phyloP scores from a whole-genome alignment of 2,888 invertebrate species.

The Nebria brevicollis region DNA sequence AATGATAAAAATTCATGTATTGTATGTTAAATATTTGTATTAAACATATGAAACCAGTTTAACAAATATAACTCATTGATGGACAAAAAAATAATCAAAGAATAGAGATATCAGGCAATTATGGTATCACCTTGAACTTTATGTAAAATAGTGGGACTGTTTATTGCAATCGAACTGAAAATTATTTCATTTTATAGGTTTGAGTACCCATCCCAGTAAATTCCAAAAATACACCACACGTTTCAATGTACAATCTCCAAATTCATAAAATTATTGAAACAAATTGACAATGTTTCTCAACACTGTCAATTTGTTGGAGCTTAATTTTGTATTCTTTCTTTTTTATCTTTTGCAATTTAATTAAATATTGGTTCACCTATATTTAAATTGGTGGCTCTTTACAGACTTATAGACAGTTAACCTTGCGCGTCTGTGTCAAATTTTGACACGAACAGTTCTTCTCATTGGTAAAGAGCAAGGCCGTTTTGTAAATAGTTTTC shows the following conservation, averaged over 20 bases:
- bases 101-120: constrained; percentile 5
- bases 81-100: background rate
- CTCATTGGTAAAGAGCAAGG: no score
- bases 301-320: no score
- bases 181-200: background rate
- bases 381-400: no score
- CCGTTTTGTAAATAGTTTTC: no score
- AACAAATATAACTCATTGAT: constrained; percentile 7
- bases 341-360: background rate
- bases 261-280: no score
- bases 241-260: no score
- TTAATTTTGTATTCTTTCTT: no score
- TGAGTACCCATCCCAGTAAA: background rate
- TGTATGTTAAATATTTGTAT: background rate
- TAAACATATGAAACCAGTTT: constrained; percentile 14
- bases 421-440: no score
- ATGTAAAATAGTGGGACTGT: constrained; percentile 7
- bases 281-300: no score
- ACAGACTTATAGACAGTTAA: no score
- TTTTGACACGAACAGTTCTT: no score
- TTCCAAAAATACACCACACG: background rate
- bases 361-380: no score
- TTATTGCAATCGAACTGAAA: constrained; percentile 6
- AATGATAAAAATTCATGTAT: background rate
- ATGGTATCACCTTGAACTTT: constrained; percentile 5